Conservation (phyloP, 1,140 invertebrate genomes). For the Calephelis virginiensis region DNA sequence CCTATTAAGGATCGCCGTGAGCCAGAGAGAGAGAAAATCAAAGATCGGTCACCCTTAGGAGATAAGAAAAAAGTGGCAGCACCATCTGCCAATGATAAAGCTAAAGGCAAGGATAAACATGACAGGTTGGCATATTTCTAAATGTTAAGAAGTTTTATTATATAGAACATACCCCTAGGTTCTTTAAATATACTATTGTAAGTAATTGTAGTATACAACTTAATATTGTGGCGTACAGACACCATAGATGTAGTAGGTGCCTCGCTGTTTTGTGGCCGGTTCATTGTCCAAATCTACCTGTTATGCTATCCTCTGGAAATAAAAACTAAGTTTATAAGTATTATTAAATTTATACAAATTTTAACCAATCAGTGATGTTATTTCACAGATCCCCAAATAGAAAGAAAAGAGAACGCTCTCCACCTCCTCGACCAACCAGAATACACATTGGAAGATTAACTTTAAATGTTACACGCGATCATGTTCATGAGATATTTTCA, state of each 20-base stretch:
- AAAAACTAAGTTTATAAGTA: too few species aligned
- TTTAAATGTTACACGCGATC: constrained; percentile 95
- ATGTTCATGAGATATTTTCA: constrained; percentile 96
- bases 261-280: too few species aligned
- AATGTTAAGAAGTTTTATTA: too few species aligned
- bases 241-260: too few species aligned
- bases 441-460: constrained; percentile 96
- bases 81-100: constrained; percentile 78
- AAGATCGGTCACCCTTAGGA: constrained; percentile 72
- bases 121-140: constrained; percentile 45
- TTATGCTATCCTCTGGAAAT: too few species aligned
- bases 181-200: too few species aligned
- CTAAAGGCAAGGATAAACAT: constrained; percentile 74
- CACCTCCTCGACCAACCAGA: constrained; percentile 91
- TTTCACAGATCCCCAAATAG: constrained; percentile 53
- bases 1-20: constrained; percentile 75
- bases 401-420: constrained; percentile 86
- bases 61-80: constrained; percentile 70
- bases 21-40: constrained; percentile 75
- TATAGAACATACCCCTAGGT: too few species aligned
- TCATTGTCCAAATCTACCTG: too few species aligned
- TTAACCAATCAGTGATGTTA: not conserved
- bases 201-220: too few species aligned
- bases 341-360: too few species aligned
- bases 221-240: too few species aligned